phyloP scores from a whole-genome alignment of 2,888 invertebrate species.

The Polyommatus icarus region DNA sequence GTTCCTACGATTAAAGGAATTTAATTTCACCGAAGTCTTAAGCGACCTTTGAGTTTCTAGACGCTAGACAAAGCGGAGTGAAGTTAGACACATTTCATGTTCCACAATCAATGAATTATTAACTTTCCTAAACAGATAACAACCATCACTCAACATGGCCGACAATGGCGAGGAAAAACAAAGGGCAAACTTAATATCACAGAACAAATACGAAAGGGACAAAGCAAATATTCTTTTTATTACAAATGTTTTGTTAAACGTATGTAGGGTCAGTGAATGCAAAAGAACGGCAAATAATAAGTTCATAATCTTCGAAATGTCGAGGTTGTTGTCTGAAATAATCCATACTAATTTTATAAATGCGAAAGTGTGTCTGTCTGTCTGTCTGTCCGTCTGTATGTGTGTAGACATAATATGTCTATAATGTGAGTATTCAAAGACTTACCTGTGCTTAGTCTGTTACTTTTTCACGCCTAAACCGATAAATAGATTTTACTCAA shows the following conservation, averaged over 20 bases:
- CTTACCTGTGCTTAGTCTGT: too few relatives aligned
- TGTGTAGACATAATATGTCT: too few relatives aligned
- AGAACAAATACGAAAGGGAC: conserved; percentile 18
- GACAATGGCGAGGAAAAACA: conserved; percentile 19
- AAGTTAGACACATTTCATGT: conserved; percentile 8
- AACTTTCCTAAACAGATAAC: conserved; percentile 17
- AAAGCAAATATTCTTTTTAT: conserved; percentile 22
- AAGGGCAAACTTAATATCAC: conserved; percentile 2
- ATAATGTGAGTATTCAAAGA: too few relatives aligned
- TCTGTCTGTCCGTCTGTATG: too few relatives aligned
- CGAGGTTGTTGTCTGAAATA: not conserved
- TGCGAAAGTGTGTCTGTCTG: too few relatives aligned
- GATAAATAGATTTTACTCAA: too few relatives aligned
- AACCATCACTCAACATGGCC: conserved; percentile 15
- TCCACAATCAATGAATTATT: conserved; percentile 23
- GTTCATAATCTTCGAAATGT: not conserved
- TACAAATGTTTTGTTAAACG: conserved; percentile 19
- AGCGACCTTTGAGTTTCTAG: not conserved
- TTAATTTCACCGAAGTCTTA: not conserved
- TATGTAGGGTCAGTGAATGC: conserved; percentile 12
- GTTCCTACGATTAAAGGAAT: not conserved
- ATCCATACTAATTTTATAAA: not conserved
- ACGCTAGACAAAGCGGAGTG: not conserved
- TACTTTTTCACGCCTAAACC: too few relatives aligned
- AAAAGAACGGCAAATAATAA: not conserved